Evolutionary conservation across 2,113 vertebrate species (phyloP), one percentile per base, ranked within the genome.

Genomic region (Corythornis madagascariensis): DNA sequence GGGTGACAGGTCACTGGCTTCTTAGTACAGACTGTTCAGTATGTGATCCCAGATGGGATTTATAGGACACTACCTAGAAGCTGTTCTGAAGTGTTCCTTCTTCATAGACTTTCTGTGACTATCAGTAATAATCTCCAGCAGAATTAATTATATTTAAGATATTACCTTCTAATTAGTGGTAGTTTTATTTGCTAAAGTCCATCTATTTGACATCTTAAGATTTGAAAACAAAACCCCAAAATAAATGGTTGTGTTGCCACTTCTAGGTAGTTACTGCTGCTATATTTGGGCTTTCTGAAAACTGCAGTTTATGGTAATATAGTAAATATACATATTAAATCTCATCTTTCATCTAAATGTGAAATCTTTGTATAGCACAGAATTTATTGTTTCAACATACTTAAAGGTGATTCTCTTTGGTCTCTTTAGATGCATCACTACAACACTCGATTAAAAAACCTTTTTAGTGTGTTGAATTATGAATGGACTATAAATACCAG

Each of bases 401-500:
- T 33, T 88, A 35, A 83, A 75, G n/a, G 64, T 80, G 63, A 25
- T 80, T 96, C 26, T 96, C 43, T 67, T 53, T 86, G 47, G 4
- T 96, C 61, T 81, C 59, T 88, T 76, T 67, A 97, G 97, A 63
- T 95, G 12, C 95, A 97, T 92, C 65, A 91, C 22, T 98, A 98
- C 78, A 96, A 92, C 72, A 86, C 91, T 2, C 96, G 77, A 16
- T 90, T 98, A 1, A 98, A 98, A 86, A 98, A 98, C 47, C 95
- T 99, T 7, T 97, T 98, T 83, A 98, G 98, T 11, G 97, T 98
- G 26, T 96, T 99, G 75, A 98, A 96, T 81, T 99, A 98, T 7
- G 98, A 99, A 90, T 97, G 97, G 15, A 79, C 31, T 3, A 38
- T 92, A 70, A 94, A 90, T 13, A 97, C 98, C 1, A 40, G 89